Percentiles rank a stretch among this genome's conserved stretches.
Evolutionary conservation across 2,797 vertebrate genomes (phyloP).

Genomic region (Epinephelus malabaricus): DNA sequence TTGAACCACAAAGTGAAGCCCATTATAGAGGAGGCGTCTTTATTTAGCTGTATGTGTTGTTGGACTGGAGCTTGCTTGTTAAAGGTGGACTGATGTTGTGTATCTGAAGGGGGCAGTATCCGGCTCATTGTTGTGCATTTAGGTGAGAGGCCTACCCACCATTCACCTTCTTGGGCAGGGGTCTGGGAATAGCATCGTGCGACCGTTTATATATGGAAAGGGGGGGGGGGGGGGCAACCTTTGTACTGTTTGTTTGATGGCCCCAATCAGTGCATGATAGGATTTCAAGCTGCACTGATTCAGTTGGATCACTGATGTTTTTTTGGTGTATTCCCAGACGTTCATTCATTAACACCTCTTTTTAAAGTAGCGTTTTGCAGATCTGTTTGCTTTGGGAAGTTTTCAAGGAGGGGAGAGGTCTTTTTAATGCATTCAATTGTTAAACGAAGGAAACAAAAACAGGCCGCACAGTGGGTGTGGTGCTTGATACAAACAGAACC

Average conservation of each 20-base stretch:
- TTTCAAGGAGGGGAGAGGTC: constrained; percentile 17
- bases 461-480: constrained; percentile 27
- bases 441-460: constrained; percentile 62
- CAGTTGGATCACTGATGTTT: constrained; percentile 47
- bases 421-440: constrained; percentile 63
- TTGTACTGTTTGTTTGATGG: constrained; percentile 39
- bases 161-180: constrained; percentile 68
- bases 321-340: constrained; percentile 52
- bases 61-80: constrained; percentile 39
- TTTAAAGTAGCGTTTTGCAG: constrained; percentile 64
- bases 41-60: constrained; percentile 60
- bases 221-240: constrained; percentile 19
- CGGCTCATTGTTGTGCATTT: constrained; percentile 82
- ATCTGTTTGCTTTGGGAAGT: constrained; percentile 70
- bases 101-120: constrained; percentile 63
- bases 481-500: constrained; percentile 48
- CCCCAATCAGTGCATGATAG: constrained; percentile 43
- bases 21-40: constrained; percentile 34
- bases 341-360: constrained; percentile 41
- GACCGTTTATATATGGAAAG: constrained; percentile 21
- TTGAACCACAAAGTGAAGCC: constrained; percentile 22
- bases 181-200: constrained; percentile 71
- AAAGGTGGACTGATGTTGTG: constrained; percentile 55
- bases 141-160: constrained; percentile 72
- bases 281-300: constrained; percentile 69